A percentile compares a stretch with the other conserved stretches of the same genome.
Evolutionary conservation across 2,888 invertebrate genomes (phyloP).

Genomic region (Cryptophagus acutangulus): DNA sequence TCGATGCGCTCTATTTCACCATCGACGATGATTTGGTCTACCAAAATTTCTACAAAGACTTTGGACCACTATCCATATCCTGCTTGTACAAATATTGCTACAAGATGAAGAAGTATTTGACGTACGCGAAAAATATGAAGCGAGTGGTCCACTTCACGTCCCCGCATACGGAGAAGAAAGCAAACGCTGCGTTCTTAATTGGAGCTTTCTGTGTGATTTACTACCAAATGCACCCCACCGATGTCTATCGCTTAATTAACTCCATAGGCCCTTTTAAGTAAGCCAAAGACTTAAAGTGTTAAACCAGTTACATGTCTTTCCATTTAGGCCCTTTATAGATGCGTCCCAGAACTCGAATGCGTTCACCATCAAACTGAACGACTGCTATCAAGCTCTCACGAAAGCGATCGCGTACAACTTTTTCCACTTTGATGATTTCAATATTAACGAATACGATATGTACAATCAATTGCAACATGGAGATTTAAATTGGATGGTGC

Average conservation of each 20-base stretch:
- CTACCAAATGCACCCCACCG: conserved; percentile 64
- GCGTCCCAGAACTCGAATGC: conserved; percentile 67
- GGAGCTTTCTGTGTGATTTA: conserved; percentile 74
- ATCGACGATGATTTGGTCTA: conserved; percentile 75
- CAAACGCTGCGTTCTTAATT: conserved; percentile 83
- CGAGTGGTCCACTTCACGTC: conserved; percentile 77
- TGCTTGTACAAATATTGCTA: conserved; percentile 80
- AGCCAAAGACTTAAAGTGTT: conserved; percentile 11
- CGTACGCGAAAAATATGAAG: conserved; percentile 59
- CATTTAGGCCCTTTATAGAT: conserved; percentile 63
- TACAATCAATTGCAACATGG: conserved; percentile 80
- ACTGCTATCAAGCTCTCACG: conserved; percentile 60
- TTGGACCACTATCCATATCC: conserved; percentile 84
- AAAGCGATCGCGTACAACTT: conserved; percentile 71
- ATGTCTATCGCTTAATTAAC: conserved; percentile 60
- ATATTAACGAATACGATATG: conserved; percentile 76
- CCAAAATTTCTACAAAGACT: conserved; percentile 82
- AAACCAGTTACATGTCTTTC: background rate
- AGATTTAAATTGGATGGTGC: conserved; percentile 86
- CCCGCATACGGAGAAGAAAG: conserved; percentile 67
- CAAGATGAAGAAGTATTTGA: conserved; percentile 68
- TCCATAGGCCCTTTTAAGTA: conserved; percentile 50
- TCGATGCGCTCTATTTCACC: conserved; percentile 69
- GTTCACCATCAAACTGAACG: conserved; percentile 67
- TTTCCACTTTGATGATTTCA: conserved; percentile 78